A percentile compares a stretch with the other conserved stretches of the same genome.
Conservation (phyloP, 2,797 vertebrate species). For the Megalops cyprinoides region DNA sequence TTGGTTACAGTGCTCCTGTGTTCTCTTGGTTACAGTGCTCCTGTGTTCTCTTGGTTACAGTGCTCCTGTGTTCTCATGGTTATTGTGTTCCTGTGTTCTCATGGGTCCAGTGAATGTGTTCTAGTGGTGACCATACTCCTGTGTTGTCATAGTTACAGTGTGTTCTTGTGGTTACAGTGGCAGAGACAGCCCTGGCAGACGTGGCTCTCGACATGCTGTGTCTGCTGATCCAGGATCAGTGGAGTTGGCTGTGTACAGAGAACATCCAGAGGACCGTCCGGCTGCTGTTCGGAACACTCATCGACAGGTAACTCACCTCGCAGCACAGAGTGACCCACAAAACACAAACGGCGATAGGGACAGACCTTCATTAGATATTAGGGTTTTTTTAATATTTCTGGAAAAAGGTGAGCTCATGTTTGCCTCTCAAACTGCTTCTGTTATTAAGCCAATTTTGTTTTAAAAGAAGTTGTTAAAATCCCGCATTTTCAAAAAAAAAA, state of each 20-base stretch:
- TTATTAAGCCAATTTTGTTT: too few species aligned
- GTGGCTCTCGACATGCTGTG: slow-evolving; percentile 83
- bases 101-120: neutral
- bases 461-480: too few species aligned
- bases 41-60: too few species aligned
- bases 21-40: neutral
- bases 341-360: neutral
- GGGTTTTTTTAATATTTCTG: neutral
- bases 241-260: slow-evolving; percentile 91
- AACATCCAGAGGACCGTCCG: slow-evolving; percentile 83
- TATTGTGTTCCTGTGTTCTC: too few species aligned
- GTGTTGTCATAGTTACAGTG: slow-evolving; percentile 40
- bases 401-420: too few species aligned
- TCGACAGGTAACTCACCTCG: slow-evolving; percentile 79
- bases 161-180: slow-evolving; percentile 49
- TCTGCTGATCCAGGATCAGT: slow-evolving; percentile 85
- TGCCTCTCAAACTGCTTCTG: too few species aligned
- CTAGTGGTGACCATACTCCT: too few species aligned
- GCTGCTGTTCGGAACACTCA: slow-evolving; percentile 86
- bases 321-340: neutral
- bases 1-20: too few species aligned
- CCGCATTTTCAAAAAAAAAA: too few species aligned
- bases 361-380: neutral
- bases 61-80: too few species aligned
- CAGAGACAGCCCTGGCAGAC: slow-evolving; percentile 83